Conservation (phyloP, 2,797 vertebrate species). For the Halcyon smyrnensis region DNA sequence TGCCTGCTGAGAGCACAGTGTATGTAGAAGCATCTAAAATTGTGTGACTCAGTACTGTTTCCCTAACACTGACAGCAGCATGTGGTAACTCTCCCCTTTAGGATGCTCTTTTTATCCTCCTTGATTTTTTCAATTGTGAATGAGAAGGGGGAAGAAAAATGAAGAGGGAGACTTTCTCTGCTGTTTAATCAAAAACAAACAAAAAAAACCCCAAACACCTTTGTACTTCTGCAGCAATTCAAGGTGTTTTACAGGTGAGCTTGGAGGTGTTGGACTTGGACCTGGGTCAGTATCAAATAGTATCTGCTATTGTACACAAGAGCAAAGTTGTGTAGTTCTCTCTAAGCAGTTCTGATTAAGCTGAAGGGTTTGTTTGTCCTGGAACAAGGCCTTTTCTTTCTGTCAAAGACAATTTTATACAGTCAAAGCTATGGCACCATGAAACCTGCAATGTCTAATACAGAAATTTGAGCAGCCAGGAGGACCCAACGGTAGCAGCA, state of each 20-base stretch:
- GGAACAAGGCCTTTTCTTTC: neutral
- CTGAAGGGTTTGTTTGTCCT: neutral
- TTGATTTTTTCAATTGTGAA: neutral
- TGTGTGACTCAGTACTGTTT: conserved; percentile 55
- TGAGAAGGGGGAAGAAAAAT: neutral
- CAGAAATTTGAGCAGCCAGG: neutral
- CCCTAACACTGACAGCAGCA: conserved; percentile 42
- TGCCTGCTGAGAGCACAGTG: conserved; percentile 33
- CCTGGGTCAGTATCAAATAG: fast-evolving
- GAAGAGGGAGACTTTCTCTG: neutral
- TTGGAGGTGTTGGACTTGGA: neutral
- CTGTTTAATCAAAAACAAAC: neutral
- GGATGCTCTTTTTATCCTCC: conserved; percentile 51
- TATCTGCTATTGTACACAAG: neutral
- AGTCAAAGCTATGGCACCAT: neutral
- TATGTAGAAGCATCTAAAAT: conserved; percentile 62
- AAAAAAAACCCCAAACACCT: neutral
- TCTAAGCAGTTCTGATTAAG: neutral
- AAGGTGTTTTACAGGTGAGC: neutral
- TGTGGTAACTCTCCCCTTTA: conserved; percentile 45
- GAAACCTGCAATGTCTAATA: neutral
- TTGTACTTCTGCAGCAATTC: neutral
- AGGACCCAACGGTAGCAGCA: neutral
- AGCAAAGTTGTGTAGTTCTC: neutral
- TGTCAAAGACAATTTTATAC: neutral